phyloP scores from a whole-genome alignment of 2,113 vertebrate genomes.

The Cinclus cinclus region DNA sequence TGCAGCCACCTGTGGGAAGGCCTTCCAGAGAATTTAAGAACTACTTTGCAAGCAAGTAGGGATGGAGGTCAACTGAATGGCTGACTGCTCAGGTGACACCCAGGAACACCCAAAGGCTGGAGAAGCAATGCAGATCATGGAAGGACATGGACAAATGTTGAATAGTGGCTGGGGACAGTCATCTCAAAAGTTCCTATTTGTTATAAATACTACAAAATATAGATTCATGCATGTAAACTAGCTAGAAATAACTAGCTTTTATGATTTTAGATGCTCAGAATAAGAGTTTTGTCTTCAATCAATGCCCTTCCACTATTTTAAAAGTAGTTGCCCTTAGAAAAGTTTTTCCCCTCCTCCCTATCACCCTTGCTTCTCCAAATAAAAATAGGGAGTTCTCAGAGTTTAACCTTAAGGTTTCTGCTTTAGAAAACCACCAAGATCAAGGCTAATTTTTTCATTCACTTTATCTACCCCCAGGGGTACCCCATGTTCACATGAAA shows the following conservation, averaged over 20 bases:
- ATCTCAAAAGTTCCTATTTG: not conserved
- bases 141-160: not conserved
- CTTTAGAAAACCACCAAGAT: not conserved
- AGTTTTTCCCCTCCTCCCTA: not conserved
- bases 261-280: not conserved
- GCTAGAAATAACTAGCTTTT: not conserved
- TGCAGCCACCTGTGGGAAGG: not conserved
- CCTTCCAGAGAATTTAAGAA: not conserved
- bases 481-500: not conserved
- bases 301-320: not conserved
- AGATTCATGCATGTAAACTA: not conserved
- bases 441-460: not conserved
- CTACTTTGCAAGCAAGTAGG: not conserved
- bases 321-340: not conserved
- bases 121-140: not conserved
- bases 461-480: not conserved
- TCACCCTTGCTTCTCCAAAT: not conserved
- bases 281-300: not conserved
- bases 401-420: not conserved
- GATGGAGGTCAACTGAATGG: not conserved
- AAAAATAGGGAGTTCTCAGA: not conserved
- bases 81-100: not conserved
- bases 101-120: not conserved
- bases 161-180: not conserved
- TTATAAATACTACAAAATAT: not conserved